Percentiles rank a stretch among this genome's conserved stretches.
Conservation (phyloP, 2,888 invertebrate species). For the Allophyes oxyacanthae region DNA sequence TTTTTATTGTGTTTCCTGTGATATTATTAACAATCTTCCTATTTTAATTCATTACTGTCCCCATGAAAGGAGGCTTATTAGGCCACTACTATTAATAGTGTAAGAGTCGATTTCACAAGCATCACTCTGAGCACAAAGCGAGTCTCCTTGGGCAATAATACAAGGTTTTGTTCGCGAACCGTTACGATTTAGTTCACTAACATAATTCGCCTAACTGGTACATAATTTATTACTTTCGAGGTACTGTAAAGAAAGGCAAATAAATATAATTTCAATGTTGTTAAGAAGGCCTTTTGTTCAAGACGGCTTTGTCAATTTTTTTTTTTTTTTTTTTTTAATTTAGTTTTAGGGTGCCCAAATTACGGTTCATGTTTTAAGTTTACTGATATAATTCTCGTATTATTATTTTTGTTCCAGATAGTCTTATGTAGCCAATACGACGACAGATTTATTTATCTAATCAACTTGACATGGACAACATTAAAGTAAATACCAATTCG, state of each 20-base stretch:
- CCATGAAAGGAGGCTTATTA: too few species aligned
- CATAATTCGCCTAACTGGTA: constrained; percentile 39
- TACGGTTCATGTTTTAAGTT: too few species aligned
- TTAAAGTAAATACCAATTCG: too few species aligned
- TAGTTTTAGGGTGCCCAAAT: neutral
- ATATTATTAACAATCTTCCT: too few species aligned
- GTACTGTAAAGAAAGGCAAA: constrained; percentile 1
- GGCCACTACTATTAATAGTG: neutral
- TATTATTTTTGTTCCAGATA: too few species aligned
- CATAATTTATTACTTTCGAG: constrained; percentile 18
- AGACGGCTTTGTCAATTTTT: neutral
- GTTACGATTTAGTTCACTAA: constrained; percentile 53
- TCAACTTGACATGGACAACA: too few species aligned
- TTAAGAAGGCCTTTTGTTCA: constrained; percentile 1
- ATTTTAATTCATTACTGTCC: too few species aligned
- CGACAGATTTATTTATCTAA: too few species aligned
- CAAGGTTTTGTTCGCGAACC: constrained; percentile 55
- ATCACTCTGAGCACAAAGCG: constrained; percentile 5
- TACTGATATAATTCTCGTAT: too few species aligned
- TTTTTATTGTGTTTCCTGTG: too few species aligned
- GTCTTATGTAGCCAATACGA: too few species aligned
- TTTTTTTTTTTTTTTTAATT: too few species aligned
- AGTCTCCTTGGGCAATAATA: constrained; percentile 55
- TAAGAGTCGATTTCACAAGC: constrained; percentile 33
- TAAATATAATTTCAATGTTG: constrained; percentile 21